Conservation (phyloP, 2,888 invertebrate species). For the Ectemnius continuus region DNA sequence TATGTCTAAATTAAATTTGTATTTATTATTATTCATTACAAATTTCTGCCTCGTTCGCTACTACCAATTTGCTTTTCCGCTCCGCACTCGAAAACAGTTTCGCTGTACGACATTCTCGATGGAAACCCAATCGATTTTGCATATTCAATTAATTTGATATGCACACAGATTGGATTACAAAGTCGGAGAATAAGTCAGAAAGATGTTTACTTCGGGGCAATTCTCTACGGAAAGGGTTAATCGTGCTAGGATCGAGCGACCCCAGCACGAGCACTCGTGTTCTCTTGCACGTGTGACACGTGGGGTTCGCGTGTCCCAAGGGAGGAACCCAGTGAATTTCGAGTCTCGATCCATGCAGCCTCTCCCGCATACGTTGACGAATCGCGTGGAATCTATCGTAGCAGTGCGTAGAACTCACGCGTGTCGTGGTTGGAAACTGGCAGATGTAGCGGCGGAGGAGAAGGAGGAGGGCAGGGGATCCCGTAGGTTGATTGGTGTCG, state of each 20-base stretch:
- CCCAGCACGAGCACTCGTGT: conserved; percentile 5
- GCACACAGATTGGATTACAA: no score
- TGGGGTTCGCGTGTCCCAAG: conserved; percentile 41
- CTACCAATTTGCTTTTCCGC: no score
- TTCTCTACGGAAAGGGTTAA: not conserved
- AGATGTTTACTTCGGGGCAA: no score
- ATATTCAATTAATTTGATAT: no score
- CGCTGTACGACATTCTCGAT: no score
- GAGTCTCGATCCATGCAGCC: not conserved
- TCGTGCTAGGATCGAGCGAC: not conserved
- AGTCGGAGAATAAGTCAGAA: no score
- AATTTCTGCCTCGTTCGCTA: no score
- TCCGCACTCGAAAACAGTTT: no score
- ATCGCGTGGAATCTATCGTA: conserved; percentile 39
- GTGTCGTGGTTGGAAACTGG: conserved; percentile 22
- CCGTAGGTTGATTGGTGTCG: conserved; percentile 38
- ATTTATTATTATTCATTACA: no score
- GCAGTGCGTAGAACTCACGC: conserved; percentile 28
- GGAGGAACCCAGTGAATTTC: not conserved
- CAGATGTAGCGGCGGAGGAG: conserved; percentile 40
- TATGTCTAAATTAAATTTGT: no score
- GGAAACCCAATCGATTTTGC: no score
- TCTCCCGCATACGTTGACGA: conserved; percentile 22
- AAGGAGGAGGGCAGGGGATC: conserved; percentile 11
- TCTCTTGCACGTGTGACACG: conserved; percentile 20